phyloP scores from a whole-genome alignment of 2,888 invertebrate genomes.

The Drosophila anceps region DNA sequence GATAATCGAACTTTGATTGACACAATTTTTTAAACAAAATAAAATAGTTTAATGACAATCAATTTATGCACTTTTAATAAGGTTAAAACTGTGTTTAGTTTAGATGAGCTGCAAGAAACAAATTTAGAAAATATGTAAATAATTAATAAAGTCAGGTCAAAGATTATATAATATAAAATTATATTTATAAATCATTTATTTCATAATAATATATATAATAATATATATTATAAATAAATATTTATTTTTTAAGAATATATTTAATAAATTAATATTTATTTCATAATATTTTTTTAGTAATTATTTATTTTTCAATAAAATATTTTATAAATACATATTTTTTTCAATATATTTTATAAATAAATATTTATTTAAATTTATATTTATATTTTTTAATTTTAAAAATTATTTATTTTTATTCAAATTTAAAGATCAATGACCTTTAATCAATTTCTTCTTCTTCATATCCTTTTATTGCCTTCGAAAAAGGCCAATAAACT shows the following conservation, averaged over 20 bases:
- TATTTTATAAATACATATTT: no score
- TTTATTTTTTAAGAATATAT: no score
- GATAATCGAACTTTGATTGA: neutral
- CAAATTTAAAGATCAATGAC: conserved; percentile 9
- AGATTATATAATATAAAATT: no score
- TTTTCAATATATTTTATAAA: no score
- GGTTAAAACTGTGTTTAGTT: conserved; percentile 17
- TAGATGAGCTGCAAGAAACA: conserved; percentile 57
- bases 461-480: neutral
- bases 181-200: no score
- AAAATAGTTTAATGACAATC: neutral
- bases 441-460: neutral
- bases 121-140: conserved; percentile 8
- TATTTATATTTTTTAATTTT: neutral
- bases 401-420: neutral
- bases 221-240: no score
- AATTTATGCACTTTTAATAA: conserved; percentile 34
- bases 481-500: conserved; percentile 49
- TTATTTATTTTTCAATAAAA: no score
- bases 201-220: no score
- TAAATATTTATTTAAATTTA: neutral
- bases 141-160: neutral
- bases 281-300: no score
- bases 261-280: no score
- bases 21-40: conserved; percentile 21